Evolutionary conservation across 2,113 vertebrate species (phyloP), one percentile per base, ranked within the genome.

Genomic region (Benitochromis conjunctus): DNA sequence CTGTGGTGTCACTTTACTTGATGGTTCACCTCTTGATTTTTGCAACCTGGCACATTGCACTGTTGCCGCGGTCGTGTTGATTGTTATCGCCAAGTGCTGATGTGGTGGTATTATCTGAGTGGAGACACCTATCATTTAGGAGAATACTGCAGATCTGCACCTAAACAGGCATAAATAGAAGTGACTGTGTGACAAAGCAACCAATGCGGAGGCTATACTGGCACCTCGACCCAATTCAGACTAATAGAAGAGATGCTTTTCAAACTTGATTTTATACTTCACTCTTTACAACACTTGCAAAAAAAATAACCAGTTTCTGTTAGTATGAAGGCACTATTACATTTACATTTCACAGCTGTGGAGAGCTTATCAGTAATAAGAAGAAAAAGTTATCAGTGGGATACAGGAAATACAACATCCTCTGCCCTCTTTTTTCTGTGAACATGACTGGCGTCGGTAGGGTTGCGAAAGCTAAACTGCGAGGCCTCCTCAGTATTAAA

Each of bases 361-460:
- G 36, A 71, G 77, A 76, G 16, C 82, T 84, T 78, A 80, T 55
- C 34, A 8, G 29, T 4, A 54, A 3, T 21, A 7, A 74, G 38
- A 74, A 55, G 54, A 48, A 60, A 58, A 66, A 57, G 38, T 82
- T 57, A 51, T 83, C 13, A 64, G 43, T 66, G 48, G 62, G 69
- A 87, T 82, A 76, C 54, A 57, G 12, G n/a, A 55, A 82, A 82
- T 81, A 51, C 83, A 56, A 51, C 51, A 13, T 46, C 51, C 69
- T 55, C n/a, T 84, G 78, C 46, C 79, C 79, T 81, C 87, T 88
- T 90, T 88, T 90, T 88, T n/a, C 84, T 83, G 84, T 85, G 69
- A 55, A 54, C 24, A 19, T 84, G 84, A 79, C 80, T 83, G 82
- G 21, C 57, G 4, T 79, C 48, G 46, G 71, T n/a, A 7, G 41